phyloP scores from a whole-genome alignment of 2,797 vertebrate species.

The Trematomus bernacchii region DNA sequence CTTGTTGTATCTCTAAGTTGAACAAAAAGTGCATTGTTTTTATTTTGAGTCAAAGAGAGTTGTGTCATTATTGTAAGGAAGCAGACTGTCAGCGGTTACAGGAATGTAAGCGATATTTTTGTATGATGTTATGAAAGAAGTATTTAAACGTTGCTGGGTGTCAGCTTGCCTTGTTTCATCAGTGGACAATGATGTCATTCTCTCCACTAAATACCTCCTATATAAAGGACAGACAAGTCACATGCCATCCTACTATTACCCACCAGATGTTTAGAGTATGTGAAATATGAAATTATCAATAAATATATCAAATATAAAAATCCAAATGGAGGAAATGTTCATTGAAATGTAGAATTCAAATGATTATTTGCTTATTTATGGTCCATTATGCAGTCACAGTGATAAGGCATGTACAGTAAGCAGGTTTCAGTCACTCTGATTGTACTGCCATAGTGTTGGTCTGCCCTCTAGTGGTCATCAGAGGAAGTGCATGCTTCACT shows the following conservation, averaged over 20 bases:
- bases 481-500: conserved; percentile 12
- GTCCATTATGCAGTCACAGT: background rate
- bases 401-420: background rate
- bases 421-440: background rate
- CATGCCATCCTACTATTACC: conserved; percentile 16
- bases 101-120: conserved; percentile 13
- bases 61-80: background rate
- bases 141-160: conserved; percentile 31
- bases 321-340: background rate
- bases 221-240: conserved; percentile 19
- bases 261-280: background rate
- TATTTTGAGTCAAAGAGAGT: background rate
- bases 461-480: conserved; percentile 65
- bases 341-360: background rate
- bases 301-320: background rate
- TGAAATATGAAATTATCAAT: background rate
- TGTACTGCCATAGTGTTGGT: conserved; percentile 8
- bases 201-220: conserved; percentile 39
- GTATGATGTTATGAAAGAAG: conserved; percentile 24
- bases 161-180: conserved; percentile 22
- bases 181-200: conserved; percentile 42
- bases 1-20: background rate
- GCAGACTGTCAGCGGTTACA: background rate
- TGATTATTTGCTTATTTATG: background rate
- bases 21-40: background rate